Evolutionary conservation across 2,113 vertebrate genomes (phyloP).

Genomic region (Saimiri boliviensis): DNA sequence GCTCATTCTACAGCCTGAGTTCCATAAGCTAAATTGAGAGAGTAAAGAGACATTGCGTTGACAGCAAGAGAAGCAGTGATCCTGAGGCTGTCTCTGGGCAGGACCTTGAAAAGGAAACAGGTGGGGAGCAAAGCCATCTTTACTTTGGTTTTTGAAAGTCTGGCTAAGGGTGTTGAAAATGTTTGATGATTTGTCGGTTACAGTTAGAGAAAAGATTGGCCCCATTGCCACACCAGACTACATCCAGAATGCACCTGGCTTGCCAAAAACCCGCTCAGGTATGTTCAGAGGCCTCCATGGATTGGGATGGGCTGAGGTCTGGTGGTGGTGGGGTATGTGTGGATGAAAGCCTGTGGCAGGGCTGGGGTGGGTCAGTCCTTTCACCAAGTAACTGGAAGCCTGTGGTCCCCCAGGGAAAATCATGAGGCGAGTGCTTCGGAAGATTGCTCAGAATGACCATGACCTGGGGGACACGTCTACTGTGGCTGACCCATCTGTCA

Average conservation of each 20-base stretch:
- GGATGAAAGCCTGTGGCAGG: constrained; percentile 7
- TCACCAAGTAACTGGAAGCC: constrained; percentile 41
- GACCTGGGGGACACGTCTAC: constrained; percentile 96
- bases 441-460: constrained; percentile 93
- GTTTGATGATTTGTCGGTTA: constrained; percentile 64
- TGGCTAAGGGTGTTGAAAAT: constrained; percentile 46
- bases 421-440: constrained; percentile 93
- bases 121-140: constrained; percentile 19
- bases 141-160: constrained; percentile 15
- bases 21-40: constrained; percentile 24
- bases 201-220: constrained; percentile 97
- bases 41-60: not conserved
- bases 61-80: not conserved
- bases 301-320: not conserved
- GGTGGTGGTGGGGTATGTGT: not conserved
- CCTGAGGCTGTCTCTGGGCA: not conserved
- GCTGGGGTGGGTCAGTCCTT: not conserved
- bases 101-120: not conserved
- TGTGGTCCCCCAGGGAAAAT: constrained; percentile 91
- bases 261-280: constrained; percentile 99
- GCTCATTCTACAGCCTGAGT: constrained; percentile 12
- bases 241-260: constrained; percentile 95
- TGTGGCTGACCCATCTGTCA: constrained; percentile 91
- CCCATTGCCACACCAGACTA: constrained; percentile 98
- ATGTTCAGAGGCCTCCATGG: constrained; percentile 49